Percentiles rank a stretch among this genome's conserved stretches.
Conservation (phyloP, 2,113 vertebrate genomes). For the Podarcis raffonei region DNA sequence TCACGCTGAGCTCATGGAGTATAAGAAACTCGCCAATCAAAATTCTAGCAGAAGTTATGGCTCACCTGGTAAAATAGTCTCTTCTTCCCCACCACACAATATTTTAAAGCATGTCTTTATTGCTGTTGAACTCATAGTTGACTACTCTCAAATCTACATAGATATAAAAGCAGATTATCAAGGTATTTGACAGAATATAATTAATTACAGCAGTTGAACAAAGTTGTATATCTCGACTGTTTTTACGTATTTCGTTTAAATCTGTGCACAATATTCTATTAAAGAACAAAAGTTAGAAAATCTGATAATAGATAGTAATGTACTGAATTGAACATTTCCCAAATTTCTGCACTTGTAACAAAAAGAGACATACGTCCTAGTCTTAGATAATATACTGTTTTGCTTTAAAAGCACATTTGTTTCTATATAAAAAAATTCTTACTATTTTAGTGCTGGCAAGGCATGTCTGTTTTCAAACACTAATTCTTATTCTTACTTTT, state of each 20-base stretch:
- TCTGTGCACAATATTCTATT: background rate
- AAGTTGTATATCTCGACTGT: background rate
- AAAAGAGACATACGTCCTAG: background rate
- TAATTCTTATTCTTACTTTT: slow-evolving; percentile 24
- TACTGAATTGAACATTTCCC: background rate
- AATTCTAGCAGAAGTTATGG: slow-evolving; percentile 92
- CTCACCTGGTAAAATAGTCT: slow-evolving; percentile 78
- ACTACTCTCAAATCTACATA: background rate
- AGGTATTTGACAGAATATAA: background rate
- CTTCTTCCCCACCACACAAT: background rate
- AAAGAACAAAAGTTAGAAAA: background rate
- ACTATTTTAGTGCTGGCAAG: background rate
- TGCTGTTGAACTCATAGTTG: background rate
- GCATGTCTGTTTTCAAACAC: slow-evolving; percentile 25
- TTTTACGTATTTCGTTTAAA: background rate
- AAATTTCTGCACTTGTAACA: slow-evolving; percentile 1
- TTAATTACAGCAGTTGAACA: background rate
- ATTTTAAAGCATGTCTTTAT: background rate
- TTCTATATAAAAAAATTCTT: background rate
- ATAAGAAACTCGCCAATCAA: slow-evolving; percentile 97
- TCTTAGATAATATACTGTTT: background rate
- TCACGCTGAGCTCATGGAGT: slow-evolving; percentile 95
- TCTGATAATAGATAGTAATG: background rate
- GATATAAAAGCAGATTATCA: background rate
- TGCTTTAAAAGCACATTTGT: background rate